Conservation (phyloP, 2,888 invertebrate genomes). For the Archips crataeganus region DNA sequence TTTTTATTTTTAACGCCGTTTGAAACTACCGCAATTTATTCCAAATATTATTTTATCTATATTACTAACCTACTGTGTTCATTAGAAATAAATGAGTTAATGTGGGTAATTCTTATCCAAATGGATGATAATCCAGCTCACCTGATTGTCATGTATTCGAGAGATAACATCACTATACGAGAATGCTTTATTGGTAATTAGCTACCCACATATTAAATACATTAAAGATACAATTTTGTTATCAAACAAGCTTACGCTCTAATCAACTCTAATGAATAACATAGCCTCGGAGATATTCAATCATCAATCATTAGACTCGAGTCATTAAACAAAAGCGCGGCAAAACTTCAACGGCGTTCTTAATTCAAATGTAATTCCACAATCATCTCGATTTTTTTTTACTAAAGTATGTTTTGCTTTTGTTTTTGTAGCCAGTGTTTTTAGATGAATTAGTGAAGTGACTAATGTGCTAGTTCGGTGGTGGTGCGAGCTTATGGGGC, state of each 20-base stretch:
- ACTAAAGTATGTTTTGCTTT: not conserved
- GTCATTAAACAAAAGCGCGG: conserved; percentile 20
- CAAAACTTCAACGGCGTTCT: conserved; percentile 12
- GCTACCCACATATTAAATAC: not conserved
- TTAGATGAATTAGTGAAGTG: conserved; percentile 8
- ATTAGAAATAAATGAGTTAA: too few species aligned
- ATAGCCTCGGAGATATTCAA: conserved; percentile 2
- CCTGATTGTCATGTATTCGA: not conserved
- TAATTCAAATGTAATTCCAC: not conserved
- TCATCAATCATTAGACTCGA: conserved; percentile 24
- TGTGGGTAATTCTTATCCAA: too few species aligned
- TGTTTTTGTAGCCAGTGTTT: not conserved
- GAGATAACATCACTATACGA: not conserved
- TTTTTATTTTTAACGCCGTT: not conserved
- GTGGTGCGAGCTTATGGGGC: conserved; percentile 86
- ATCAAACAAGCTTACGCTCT: conserved; percentile 21
- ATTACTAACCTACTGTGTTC: too few species aligned
- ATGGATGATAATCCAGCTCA: not conserved
- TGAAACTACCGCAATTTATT: not conserved
- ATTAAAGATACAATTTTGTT: conserved; percentile 11
- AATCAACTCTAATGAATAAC: conserved; percentile 9
- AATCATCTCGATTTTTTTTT: not conserved
- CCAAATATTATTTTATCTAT: not conserved
- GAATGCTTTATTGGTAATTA: not conserved
- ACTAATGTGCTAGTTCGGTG: conserved; percentile 37